Base-by-base conservation (phyloP, 2,888 invertebrate species). In the Endomychus coccineus region DNA sequence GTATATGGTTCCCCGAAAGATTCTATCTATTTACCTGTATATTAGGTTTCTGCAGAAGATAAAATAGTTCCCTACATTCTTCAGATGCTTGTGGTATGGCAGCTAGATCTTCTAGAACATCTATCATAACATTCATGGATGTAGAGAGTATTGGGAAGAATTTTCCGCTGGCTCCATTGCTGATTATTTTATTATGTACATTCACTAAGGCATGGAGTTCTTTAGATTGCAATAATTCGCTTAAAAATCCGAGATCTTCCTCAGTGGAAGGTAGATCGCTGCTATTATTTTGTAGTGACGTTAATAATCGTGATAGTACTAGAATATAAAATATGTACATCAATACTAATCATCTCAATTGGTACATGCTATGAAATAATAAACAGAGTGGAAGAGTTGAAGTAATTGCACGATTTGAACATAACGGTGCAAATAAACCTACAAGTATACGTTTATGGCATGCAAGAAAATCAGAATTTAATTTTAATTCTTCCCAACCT, bases 161-260 rank as follows among this genome's bases (percentile, higher is more conserved):
- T 52, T 83, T 82, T 54, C 88, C 87, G 71, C 87, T 86, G 56
- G 83, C 81, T 35, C 83, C 82, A 67, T 84, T 84, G 52, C 80
- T 83, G 40, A 83, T 75, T 52, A 89, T 88, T 67, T 86, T 87
- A 61, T 89, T 89, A 64, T 91, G 90, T 41, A 90, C 89, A 68
- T 88, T 86, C 16, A 91, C 88, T 50, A 92, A 71, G 17, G 91
- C 90, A 68, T 90, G 85, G 1, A 92, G 74, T 61, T 90, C 87
- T 64, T 83, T 86, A 4, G 88, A 89, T 62, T 85, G 85, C 30
- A 92, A 70, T 31, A 91, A 69, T 48, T 83, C 83, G 66, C 81
- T 85, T 7, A 91, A 72, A 61, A 91, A 91, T 28, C 81, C 82
- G 44, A 89, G 75, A 68, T 91, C 91, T 66, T 89, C 87, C 51